These are phyloP conservation scores for Rhagophthalmus giganteus DNA, from an alignment of 2,888 invertebrate species.

Conservation along the genomic window DNA sequence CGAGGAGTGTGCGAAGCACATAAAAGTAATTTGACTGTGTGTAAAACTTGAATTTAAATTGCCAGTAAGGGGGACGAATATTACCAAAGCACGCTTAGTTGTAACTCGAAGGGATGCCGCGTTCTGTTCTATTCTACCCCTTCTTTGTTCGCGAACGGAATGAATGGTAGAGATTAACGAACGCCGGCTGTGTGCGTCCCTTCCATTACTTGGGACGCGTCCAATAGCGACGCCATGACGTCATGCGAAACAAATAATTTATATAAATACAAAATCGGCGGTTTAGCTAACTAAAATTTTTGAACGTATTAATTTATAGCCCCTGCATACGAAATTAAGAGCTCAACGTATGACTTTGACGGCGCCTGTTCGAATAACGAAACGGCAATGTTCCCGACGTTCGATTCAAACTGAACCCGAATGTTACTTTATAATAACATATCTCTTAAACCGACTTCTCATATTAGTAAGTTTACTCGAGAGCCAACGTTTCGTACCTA, in stretches of 20 bases:
- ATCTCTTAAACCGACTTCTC: slow-evolving; percentile 4
- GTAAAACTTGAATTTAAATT: slow-evolving; percentile 5
- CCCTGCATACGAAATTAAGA: neutral
- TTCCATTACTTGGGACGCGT: slow-evolving; percentile 26
- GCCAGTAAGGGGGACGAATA: slow-evolving; percentile 1
- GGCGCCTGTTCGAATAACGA: neutral
- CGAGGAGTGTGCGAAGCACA: neutral
- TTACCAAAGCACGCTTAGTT: slow-evolving; percentile 10
- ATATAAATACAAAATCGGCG: slow-evolving; percentile 8
- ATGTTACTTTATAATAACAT: neutral
- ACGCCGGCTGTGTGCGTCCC: slow-evolving; percentile 23
- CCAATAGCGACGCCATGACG: slow-evolving; percentile 29
- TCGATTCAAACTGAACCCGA: slow-evolving; percentile 2
- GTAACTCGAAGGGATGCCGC: slow-evolving; percentile 18
- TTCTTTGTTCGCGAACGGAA: slow-evolving; percentile 23
- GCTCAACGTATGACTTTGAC: neutral
- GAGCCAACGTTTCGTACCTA: slow-evolving; percentile 11
- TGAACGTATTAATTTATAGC: neutral
- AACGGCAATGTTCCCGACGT: neutral
- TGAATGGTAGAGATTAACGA: slow-evolving; percentile 25
- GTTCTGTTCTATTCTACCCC: slow-evolving; percentile 23
- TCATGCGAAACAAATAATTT: slow-evolving; percentile 23
- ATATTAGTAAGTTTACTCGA: slow-evolving; percentile 13
- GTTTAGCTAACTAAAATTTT: neutral
- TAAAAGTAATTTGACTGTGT: slow-evolving; percentile 4